These are phyloP conservation scores for Machaerirhynchus nigripectus DNA, from an alignment of 2,113 vertebrate genomes.

Conservation along the genomic window DNA sequence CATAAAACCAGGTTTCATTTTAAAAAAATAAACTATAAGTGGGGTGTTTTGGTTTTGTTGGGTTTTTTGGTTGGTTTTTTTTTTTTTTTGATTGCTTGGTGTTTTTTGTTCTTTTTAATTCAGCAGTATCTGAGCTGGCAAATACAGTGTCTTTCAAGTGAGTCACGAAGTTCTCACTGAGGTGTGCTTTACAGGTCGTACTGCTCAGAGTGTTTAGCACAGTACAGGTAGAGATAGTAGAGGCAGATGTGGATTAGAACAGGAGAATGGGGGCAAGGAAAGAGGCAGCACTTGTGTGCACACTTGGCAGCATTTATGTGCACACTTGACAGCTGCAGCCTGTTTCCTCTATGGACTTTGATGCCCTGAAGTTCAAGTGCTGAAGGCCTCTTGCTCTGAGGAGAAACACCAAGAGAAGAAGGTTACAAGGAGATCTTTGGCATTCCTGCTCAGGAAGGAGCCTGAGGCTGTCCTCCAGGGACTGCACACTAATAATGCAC, in stretches of 20 bases:
- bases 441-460: background rate
- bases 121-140: background rate
- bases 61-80: background rate
- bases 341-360: background rate
- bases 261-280: background rate
- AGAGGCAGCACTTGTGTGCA: background rate
- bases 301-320: background rate
- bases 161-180: background rate
- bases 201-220: background rate
- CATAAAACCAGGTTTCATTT: background rate
- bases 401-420: background rate
- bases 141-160: background rate
- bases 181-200: fast-evolving
- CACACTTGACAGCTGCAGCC: background rate
- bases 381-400: background rate
- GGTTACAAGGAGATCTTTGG: background rate
- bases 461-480: background rate
- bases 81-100: background rate
- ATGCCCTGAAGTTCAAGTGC: background rate
- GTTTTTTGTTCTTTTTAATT: background rate
- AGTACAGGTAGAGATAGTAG: background rate
- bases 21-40: background rate
- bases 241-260: background rate
- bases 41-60: background rate
- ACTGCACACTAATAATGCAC: background rate